Evolutionary conservation across 2,797 vertebrate genomes (phyloP), one percentile per base, ranked within the genome.

Genomic region (Arctocebus calabarensis): DNA sequence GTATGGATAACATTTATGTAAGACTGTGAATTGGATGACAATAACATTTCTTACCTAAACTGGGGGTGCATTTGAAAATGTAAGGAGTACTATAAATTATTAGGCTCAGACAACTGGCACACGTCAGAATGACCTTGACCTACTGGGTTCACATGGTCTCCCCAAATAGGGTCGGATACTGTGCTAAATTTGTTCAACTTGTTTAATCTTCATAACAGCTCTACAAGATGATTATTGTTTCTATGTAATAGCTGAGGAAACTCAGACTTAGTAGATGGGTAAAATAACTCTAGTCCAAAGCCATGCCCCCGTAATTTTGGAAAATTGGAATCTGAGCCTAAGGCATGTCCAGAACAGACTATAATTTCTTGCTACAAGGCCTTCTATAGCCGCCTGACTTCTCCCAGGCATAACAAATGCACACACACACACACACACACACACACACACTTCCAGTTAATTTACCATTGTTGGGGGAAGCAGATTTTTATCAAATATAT

Each of bases 1-100:
- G 20, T 19, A n/a, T 7, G 29, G 27, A 59, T 96, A 93, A 91
- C 82, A 75, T 90, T 91, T 78, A 93, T 86, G 68, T 95, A 95
- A 94, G 91, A 84, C 68, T 68, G 3, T 27, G 16, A 61, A 34
- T n/a, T 85, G 34, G 4, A 62, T 88, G 90, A 71, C 29, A 83
- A 43, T 78, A 70, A 14, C 7, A 74, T 57, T n/a, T 61, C 22
- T 59, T 70, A 59, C 64, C 66, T 13, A 64, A 61, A 89, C 20
- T 1, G 29, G 48, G 52, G 37, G 45, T 48, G 8, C 37, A 83
- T 62, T 20, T 7, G 81, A 87, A 40, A 61, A n/a, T 25, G 29
- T 70, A 23, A n/a, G 48, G 32, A 43, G 32, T 7, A 29, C 23
- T 11, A 3, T 79, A 34, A 29, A 61, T 84, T 40, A 70, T 52